Percentiles rank a stretch among this genome's conserved stretches.
phyloP scores from a whole-genome alignment of 2,888 invertebrate species.

The Amblyjoppa fuscipennis region DNA sequence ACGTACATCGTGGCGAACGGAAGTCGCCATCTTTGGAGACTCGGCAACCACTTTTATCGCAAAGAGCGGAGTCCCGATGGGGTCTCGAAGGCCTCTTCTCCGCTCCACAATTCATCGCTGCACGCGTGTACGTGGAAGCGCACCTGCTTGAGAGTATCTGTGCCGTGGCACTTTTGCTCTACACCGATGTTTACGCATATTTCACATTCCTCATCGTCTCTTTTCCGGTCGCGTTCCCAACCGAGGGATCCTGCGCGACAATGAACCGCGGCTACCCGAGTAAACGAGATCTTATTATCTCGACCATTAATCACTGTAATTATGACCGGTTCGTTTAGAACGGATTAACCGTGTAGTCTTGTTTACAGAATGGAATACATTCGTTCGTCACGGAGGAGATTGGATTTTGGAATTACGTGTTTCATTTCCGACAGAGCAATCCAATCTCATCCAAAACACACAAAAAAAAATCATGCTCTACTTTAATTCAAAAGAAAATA shows the following conservation, averaged over 20 bases:
- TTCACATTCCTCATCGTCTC: slow-evolving; percentile 18
- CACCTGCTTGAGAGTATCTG: neutral
- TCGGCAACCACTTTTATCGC: slow-evolving; percentile 7
- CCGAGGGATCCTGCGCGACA: slow-evolving; percentile 3
- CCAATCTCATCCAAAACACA: neutral
- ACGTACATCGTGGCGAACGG: slow-evolving; percentile 24
- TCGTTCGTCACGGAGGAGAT: neutral
- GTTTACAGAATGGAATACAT: neutral
- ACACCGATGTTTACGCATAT: neutral
- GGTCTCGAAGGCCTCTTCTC: neutral
- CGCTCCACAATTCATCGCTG: neutral
- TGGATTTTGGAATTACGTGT: neutral
- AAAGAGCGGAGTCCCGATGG: slow-evolving; percentile 3
- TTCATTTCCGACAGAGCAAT: neutral
- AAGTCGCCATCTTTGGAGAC: slow-evolving; percentile 54
- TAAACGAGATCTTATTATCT: slow-evolving; percentile 8
- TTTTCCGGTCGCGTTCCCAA: neutral
- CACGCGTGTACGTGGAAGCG: neutral
- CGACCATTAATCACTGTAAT: slow-evolving; percentile 4
- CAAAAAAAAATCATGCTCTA: neutral
- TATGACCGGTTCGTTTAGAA: slow-evolving; percentile 14
- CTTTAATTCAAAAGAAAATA: neutral
- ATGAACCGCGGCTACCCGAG: neutral
- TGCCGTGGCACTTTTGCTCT: neutral
- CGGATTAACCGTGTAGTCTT: neutral